Evolutionary conservation across 2,113 vertebrate genomes (phyloP).

Genomic region (Ibidorhyncha struthersii): DNA sequence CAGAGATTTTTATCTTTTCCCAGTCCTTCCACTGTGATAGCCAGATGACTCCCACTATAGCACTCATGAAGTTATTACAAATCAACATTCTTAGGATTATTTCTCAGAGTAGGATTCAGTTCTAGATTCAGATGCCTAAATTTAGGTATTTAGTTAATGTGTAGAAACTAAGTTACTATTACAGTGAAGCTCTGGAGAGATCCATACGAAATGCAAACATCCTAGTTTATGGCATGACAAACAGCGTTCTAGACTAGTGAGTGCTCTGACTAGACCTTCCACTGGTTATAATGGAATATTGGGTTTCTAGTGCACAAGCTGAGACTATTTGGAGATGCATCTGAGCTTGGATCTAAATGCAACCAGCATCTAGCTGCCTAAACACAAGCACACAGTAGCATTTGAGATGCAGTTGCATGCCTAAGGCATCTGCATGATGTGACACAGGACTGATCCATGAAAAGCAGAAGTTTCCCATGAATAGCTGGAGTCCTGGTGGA

Average conservation of each 20-base stretch:
- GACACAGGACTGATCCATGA: background rate
- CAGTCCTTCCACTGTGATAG: background rate
- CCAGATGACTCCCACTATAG: background rate
- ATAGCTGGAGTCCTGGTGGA: background rate
- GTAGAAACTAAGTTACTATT: background rate
- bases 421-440: background rate
- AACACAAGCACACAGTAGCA: background rate
- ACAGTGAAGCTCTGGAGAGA: background rate
- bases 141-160: background rate
- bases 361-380: background rate
- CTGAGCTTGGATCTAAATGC: background rate
- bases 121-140: background rate
- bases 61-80: background rate
- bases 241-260: background rate
- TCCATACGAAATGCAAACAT: background rate
- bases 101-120: background rate
- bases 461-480: background rate
- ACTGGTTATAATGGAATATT: background rate
- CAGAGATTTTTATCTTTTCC: background rate
- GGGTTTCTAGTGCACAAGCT: background rate
- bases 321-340: background rate
- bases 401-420: background rate
- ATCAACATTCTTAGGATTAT: conserved; percentile 3
- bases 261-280: background rate
- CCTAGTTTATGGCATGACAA: background rate